Conservation (phyloP, 2,797 vertebrate genomes). For the Galagoides demidoff region DNA sequence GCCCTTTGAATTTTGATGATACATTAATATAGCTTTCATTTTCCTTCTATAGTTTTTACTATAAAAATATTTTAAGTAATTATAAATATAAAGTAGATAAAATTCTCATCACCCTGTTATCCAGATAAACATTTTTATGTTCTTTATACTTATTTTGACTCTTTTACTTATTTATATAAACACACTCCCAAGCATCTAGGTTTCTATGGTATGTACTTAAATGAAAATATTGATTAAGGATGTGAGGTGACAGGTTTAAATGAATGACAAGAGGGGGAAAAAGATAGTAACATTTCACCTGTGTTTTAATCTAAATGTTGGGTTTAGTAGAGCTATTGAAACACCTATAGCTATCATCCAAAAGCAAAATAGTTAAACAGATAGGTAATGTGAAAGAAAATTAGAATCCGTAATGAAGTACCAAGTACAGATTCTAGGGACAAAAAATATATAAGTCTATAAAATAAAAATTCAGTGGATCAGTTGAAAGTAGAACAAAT, state of each 20-base stretch:
- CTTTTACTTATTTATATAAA: background rate
- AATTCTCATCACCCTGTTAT: background rate
- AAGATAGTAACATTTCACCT: background rate
- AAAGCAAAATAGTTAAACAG: background rate
- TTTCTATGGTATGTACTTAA: background rate
- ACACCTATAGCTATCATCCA: background rate
- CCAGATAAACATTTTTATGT: background rate
- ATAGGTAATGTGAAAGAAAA: background rate
- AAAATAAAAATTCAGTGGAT: constrained; percentile 9
- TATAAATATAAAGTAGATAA: background rate
- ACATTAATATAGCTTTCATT: background rate
- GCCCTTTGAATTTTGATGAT: background rate
- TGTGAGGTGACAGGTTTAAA: background rate
- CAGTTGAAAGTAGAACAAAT: background rate
- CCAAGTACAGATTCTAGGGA: background rate
- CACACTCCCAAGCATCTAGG: background rate
- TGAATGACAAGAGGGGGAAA: background rate
- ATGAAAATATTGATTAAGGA: background rate
- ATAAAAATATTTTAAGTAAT: constrained; percentile 13
- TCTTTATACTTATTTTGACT: constrained; percentile 24
- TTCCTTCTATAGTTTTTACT: constrained; percentile 18
- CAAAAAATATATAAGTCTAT: background rate
- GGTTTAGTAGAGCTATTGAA: background rate
- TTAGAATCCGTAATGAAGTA: background rate
- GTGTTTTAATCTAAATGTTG: background rate